Conservation (phyloP, 1,140 invertebrate species). For the Periplaneta americana region DNA sequence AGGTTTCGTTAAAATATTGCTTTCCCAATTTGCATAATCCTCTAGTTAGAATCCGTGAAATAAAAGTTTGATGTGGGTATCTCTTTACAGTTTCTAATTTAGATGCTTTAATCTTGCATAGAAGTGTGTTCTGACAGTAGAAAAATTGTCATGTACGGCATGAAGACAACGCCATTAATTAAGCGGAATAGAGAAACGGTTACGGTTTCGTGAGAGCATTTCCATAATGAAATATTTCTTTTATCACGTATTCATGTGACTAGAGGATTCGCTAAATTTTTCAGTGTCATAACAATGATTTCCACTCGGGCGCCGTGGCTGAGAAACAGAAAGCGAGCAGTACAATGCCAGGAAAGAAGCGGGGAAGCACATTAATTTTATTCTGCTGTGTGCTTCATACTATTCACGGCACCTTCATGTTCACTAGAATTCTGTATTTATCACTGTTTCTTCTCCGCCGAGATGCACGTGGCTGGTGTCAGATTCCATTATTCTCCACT, state of each 20-base stretch:
- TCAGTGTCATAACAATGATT: background rate
- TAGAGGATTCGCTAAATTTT: background rate
- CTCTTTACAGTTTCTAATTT: no score
- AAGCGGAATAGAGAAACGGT: no score
- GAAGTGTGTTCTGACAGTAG: no score
- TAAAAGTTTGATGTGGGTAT: no score
- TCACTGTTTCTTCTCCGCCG: background rate
- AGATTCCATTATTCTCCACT: background rate
- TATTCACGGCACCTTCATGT: background rate
- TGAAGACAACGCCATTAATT: no score
- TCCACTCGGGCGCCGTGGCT: background rate
- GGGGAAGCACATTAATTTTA: background rate
- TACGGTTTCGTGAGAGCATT: no score
- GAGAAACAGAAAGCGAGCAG: background rate
- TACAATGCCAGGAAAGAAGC: background rate
- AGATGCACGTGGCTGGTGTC: background rate
- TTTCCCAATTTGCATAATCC: no score
- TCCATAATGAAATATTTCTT: background rate
- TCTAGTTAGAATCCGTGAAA: no score
- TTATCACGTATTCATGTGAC: background rate
- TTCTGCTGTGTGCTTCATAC: no score
- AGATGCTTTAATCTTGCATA: no score
- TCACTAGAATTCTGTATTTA: background rate
- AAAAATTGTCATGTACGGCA: no score
- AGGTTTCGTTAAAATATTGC: no score